These are phyloP conservation scores for Patella vulgata DNA, from an alignment of 1,140 invertebrate genomes.

Conservation along the genomic window DNA sequence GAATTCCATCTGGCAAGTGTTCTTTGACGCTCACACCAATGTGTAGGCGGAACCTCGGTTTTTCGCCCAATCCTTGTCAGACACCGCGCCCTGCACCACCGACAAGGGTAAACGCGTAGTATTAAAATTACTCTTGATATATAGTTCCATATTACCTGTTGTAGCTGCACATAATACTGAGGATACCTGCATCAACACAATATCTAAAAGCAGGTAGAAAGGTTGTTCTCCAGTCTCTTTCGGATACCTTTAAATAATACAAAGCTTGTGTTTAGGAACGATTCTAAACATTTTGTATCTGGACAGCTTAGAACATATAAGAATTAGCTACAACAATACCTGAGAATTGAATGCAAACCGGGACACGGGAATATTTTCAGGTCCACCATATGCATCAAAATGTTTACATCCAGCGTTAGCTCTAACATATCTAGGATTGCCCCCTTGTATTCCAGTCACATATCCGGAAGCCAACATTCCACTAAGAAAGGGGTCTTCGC, in stretches of 20 bases:
- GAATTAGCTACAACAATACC: conserved; percentile 26
- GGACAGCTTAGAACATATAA: background rate
- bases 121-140: too few relatives aligned
- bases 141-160: too few relatives aligned
- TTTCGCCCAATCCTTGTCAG: too few relatives aligned
- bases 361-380: conserved; percentile 53
- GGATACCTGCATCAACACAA: too few relatives aligned
- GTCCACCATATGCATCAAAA: conserved; percentile 55
- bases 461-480: conserved; percentile 32
- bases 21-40: too few relatives aligned
- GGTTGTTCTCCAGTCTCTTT: conserved; percentile 34
- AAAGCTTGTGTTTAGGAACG: background rate
- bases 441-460: conserved; percentile 38
- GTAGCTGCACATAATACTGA: conserved; percentile 8
- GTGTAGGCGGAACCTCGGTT: too few relatives aligned
- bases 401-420: conserved; percentile 58
- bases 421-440: conserved; percentile 43
- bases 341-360: conserved; percentile 54
- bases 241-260: conserved; percentile 12
- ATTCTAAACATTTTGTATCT: background rate
- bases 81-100: too few relatives aligned
- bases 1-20: too few relatives aligned
- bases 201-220: conserved; percentile 35
- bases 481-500: conserved; percentile 51
- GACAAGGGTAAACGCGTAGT: too few relatives aligned